A percentile compares a stretch with the other conserved stretches of the same genome.
Evolutionary conservation across 2,888 invertebrate species (phyloP).

Genomic region (Meiosimyza platycephala): DNA sequence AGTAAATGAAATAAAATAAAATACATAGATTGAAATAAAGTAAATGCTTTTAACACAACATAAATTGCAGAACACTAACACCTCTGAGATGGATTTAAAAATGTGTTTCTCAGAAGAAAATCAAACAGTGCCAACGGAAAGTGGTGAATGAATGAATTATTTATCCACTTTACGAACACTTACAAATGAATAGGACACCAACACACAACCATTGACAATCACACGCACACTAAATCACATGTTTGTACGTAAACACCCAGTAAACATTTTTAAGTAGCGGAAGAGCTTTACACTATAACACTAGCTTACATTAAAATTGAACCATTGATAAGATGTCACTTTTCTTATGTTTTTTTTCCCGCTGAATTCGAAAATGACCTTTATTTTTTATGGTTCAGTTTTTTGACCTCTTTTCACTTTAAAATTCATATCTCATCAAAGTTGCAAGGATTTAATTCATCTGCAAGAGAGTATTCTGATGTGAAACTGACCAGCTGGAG

Average conservation of each 20-base stretch:
- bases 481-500: no score
- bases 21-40: neutral
- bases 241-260: neutral
- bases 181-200: slow-evolving; percentile 36
- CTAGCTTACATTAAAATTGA: no score
- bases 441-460: no score
- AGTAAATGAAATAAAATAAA: slow-evolving; percentile 10
- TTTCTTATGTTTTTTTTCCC: no score
- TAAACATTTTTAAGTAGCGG: neutral
- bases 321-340: no score
- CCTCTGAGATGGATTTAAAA: slow-evolving; percentile 6
- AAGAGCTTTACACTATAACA: no score
- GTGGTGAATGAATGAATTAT: slow-evolving; percentile 56
- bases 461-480: no score
- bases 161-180: slow-evolving; percentile 55
- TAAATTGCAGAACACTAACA: slow-evolving; percentile 15
- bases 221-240: neutral
- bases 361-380: no score
- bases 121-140: slow-evolving; percentile 56
- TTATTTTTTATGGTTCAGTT: no score
- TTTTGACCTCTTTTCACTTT: no score
- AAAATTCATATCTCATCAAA: no score
- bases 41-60: slow-evolving; percentile 29
- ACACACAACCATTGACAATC: neutral
- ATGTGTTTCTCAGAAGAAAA: slow-evolving; percentile 44